Evolutionary conservation across 2,797 vertebrate species (phyloP), one percentile per base, ranked within the genome.

Genomic region (Pteronotus mesoamericanus): DNA sequence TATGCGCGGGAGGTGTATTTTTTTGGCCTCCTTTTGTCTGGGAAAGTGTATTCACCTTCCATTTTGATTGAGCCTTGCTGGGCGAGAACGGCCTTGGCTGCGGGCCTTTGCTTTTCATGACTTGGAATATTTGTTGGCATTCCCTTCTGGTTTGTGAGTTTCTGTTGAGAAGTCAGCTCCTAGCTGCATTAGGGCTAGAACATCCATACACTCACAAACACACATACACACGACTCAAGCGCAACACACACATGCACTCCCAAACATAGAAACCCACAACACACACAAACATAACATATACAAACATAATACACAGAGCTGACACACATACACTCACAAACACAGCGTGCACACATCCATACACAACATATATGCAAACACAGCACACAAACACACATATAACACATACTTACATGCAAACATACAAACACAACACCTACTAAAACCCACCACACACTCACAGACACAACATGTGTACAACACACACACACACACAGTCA

Each of bases 231-330:
- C 37, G 34, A 55, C n/a, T n/a, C n/a, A n/a, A n/a, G n/a, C 64
- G 48, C 18, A 44, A 39, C 14, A 24, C 29, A 6, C 21, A 55
- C 6, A 44, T 5, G 5, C 29, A 29, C 57, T 29, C 57, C 24
- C 55, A 26, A 57, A 59, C 57, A 59, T 1, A 12, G 24, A 10
- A 29, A n/a, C 66, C 14, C 42, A 64, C 39, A 34, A 6, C 7
- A 39, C 8, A 0, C 18, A 51, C 3, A 48, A 11, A n/a, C 29
- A 19, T 11, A n/a, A 18, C 22, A 2, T 10, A 15, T 12, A 68
- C 4, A 37, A 21, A 68, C 29, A 61, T 34, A 15, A 18, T 32
- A 10, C 48, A 55, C 53, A 55, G 34, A 8, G 18, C 21, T 5
- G 34, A 69, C 61, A 34, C 32, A 21, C 34, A 39, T 16, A 34